phyloP scores from a whole-genome alignment of 2,888 invertebrate species.

The Calliopum simillimum region DNA sequence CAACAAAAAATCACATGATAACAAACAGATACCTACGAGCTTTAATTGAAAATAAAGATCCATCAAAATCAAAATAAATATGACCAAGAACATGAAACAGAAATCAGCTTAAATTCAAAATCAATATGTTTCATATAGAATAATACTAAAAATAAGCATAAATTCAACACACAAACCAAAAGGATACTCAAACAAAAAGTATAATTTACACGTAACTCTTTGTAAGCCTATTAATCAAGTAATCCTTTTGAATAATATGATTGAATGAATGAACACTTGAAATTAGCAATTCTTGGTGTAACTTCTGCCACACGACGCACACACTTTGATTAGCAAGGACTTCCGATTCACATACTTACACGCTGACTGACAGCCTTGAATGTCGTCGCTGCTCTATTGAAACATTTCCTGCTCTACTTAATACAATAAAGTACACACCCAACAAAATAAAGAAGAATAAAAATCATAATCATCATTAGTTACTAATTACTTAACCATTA shows the following conservation, averaged over 20 bases:
- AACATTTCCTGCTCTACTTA: constrained; percentile 35
- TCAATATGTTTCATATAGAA: not conserved
- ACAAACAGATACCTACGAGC: constrained; percentile 42
- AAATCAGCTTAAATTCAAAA: not conserved
- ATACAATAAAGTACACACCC: constrained; percentile 17
- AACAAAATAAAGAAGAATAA: constrained; percentile 15
- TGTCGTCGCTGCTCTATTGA: constrained; percentile 2
- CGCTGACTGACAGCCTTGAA: not conserved
- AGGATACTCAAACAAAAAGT: not conserved
- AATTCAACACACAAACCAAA: not conserved
- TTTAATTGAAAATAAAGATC: constrained; percentile 62
- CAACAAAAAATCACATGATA: constrained; percentile 36
- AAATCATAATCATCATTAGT: constrained; percentile 42
- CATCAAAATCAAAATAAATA: constrained; percentile 49
- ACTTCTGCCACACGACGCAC: constrained; percentile 31
- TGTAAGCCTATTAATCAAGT: not conserved
- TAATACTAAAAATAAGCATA: not conserved
- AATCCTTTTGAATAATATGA: constrained; percentile 26
- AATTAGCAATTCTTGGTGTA: constrained; percentile 22
- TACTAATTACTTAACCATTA: constrained; percentile 64
- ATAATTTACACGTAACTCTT: constrained; percentile 3
- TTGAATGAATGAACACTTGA: constrained; percentile 23
- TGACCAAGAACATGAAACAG: not conserved
- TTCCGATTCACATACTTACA: constrained; percentile 22
- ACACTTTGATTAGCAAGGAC: constrained; percentile 4